Conservation (phyloP, 1,140 invertebrate genomes). For the Meloidogyne hapla region DNA sequence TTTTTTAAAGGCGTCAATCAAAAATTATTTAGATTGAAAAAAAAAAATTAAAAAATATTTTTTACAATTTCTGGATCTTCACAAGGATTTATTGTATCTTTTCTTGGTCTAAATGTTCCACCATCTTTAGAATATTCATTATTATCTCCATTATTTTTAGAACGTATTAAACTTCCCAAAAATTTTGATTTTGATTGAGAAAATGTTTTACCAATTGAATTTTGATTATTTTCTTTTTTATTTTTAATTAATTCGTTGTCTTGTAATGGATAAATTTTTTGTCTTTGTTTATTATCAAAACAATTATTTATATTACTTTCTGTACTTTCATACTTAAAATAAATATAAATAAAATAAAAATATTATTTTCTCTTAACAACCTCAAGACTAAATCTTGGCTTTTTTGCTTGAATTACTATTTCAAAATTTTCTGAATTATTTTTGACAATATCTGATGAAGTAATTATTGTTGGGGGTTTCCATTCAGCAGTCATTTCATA, state of each 20-base stretch:
- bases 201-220: not conserved
- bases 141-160: not conserved
- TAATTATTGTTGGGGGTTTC: not conserved
- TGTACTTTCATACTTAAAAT: not conserved
- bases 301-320: not conserved
- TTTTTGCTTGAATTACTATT: not conserved
- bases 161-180: constrained; percentile 6
- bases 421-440: not conserved
- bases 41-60: too few relatives aligned
- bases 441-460: not conserved
- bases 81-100: not conserved
- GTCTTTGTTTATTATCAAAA: too few relatives aligned
- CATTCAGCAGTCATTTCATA: not conserved
- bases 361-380: not conserved
- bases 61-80: not conserved
- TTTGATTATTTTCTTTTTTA: not conserved
- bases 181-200: constrained; percentile 9
- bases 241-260: not conserved
- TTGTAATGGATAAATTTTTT: not conserved
- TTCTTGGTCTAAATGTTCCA: not conserved
- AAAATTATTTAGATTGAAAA: too few relatives aligned
- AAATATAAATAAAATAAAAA: not conserved
- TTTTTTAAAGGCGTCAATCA: too few relatives aligned
- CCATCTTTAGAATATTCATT: not conserved
- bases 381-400: not conserved